Conservation (phyloP, 2,113 vertebrate species). For the Myotis lucifugus region DNA sequence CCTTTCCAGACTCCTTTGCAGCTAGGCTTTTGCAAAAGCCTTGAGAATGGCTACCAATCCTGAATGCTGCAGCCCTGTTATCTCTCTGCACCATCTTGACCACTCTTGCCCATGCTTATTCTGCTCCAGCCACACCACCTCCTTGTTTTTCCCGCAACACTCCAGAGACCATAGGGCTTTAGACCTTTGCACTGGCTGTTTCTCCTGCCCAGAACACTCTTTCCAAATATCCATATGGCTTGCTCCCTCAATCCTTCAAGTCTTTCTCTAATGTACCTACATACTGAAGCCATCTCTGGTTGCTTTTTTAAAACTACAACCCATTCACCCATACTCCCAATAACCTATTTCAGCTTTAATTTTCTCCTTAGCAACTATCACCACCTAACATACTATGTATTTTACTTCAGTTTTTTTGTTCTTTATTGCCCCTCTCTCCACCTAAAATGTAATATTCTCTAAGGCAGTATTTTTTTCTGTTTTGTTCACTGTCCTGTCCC, state of each 20-base stretch:
- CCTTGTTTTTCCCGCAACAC: not conserved
- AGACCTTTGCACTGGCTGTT: not conserved
- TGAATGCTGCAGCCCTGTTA: not conserved
- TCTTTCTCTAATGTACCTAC: not conserved
- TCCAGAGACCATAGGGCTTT: not conserved
- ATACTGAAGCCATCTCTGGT: not conserved
- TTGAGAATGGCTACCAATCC: not conserved
- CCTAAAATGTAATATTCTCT: not conserved
- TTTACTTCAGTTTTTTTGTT: not conserved
- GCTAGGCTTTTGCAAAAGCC: not conserved
- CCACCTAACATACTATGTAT: not conserved
- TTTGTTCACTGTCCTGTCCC: not conserved
- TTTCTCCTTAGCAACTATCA: not conserved
- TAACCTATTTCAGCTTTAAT: not conserved
- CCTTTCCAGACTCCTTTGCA: slow-evolving; percentile 2
- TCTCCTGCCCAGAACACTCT: not conserved
- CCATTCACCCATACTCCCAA: not conserved
- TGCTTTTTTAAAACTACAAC: not conserved
- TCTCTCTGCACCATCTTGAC: not conserved
- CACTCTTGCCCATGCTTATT: not conserved
- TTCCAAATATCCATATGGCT: not conserved
- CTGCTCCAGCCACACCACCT: not conserved
- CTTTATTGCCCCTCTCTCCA: not conserved
- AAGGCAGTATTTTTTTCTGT: not conserved
- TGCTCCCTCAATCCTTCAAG: not conserved